Base-by-base conservation (phyloP, 2,888 invertebrate genomes). In the Hipparchia sbordonii region DNA sequence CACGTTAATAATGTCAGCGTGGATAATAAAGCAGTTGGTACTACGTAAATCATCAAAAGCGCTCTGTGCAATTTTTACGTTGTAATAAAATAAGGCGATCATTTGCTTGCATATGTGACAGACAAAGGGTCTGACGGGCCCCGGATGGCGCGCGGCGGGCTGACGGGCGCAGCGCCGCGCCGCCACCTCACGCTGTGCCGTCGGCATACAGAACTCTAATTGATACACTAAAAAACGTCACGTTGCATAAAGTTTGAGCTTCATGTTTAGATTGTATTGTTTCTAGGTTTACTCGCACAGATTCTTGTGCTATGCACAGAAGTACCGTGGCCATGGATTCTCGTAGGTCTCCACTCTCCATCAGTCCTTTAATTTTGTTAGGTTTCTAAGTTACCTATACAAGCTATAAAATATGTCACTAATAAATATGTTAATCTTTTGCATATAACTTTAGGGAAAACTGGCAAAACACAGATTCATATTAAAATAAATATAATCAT, bases 151-250 rank as follows among this genome's bases (percentile, higher is more conserved):
- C 71, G 67, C 72, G 73, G 77, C 77, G 74, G 74, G 75, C 10
- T 70, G 77, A 75, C 77, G 75, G 77, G 83, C 82, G 79, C 84
- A 80, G 87, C 81, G 83, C 81, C 80, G 86, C 76, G 81, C 81
- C 80, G 76, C 72, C 75, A 79, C 84, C 85, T 85, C 92, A 87
- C 82, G 92, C 93, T 91, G 92, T 65, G 92, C 77, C 85, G 86
- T 87, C 87, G 84, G 87, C 84, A 91, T 87, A 91, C 92, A 92
- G 85, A 88, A 87, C 90, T 92, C 92, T 92, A 93, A 93, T 93
- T 92, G 92, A 92, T 90, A 92, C 91, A 91, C 91, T 91, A 90
- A 89, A 90, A 89, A 88, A 87, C 87, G 86, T 88, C 87, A 87
- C 83, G 80, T 81, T 78, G 81, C 82, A 88, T 82, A 86, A 86